Evolutionary conservation across 2,888 invertebrate genomes (phyloP).

Genomic region (Nomada ruficornis): DNA sequence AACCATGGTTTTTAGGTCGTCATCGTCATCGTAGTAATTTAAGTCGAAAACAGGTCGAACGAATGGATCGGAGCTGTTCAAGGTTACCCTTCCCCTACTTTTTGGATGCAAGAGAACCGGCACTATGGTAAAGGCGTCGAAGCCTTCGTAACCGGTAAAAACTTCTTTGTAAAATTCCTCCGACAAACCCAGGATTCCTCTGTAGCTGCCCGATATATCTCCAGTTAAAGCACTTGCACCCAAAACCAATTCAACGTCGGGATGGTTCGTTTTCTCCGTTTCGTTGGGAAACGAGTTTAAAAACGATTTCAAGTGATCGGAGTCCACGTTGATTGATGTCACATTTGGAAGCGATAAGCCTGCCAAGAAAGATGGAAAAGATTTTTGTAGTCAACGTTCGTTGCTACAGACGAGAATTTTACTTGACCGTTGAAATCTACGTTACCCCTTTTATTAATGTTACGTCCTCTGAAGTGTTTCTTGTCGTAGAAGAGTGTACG

Average conservation of each 20-base stretch:
- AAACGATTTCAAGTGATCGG: conserved; percentile 6
- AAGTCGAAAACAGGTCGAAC: conserved; percentile 92
- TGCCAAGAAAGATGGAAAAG: conserved; percentile 18
- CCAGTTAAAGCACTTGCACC: conserved; percentile 91
- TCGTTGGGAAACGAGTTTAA: not conserved
- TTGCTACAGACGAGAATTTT: not conserved
- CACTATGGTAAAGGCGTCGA: conserved; percentile 89
- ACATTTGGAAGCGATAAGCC: conserved; percentile 31
- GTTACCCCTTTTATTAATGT: not conserved
- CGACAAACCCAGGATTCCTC: conserved; percentile 88
- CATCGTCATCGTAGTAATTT: conserved; percentile 91
- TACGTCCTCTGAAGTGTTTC: not conserved
- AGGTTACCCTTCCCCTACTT: conserved; percentile 89
- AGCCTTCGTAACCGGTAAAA: conserved; percentile 85
- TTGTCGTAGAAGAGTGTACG: not conserved
- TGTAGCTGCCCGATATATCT: conserved; percentile 89
- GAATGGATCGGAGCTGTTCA: conserved; percentile 90
- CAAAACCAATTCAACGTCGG: conserved; percentile 93
- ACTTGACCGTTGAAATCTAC: not conserved
- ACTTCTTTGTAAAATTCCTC: conserved; percentile 87
- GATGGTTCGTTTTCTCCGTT: conserved; percentile 84
- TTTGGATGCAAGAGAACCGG: conserved; percentile 91
- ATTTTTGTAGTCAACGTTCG: not conserved
- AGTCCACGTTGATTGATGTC: conserved; percentile 45
- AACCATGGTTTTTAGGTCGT: conserved; percentile 90